Evolutionary conservation across 2,113 vertebrate species (phyloP).

Genomic region (Gracilinanus agilis): DNA sequence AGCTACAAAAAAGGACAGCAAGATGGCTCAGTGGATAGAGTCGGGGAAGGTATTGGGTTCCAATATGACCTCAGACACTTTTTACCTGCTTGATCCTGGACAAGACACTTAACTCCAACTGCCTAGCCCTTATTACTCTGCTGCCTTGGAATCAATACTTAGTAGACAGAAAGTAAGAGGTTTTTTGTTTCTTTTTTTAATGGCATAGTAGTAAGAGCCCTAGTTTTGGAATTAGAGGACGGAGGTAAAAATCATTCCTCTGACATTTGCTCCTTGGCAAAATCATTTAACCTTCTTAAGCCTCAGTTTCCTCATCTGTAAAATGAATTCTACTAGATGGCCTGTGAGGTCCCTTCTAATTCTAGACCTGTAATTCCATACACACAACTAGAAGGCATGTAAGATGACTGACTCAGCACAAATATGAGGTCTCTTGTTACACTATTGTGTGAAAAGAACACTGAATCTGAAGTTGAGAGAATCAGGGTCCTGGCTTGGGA

Average conservation of each 20-base stretch:
- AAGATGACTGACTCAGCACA: not conserved
- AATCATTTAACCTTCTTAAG: not conserved
- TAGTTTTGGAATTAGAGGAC: not conserved
- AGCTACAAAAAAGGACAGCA: too few relatives aligned
- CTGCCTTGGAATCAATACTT: too few relatives aligned
- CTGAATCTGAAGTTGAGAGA: not conserved
- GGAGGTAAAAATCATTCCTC: not conserved
- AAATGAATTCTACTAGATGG: not conserved
- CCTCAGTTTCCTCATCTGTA: not conserved
- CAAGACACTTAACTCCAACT: too few relatives aligned
- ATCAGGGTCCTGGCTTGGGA: not conserved
- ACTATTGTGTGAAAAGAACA: not conserved
- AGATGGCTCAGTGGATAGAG: too few relatives aligned
- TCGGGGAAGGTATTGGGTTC: too few relatives aligned
- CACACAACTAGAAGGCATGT: not conserved
- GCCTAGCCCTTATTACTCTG: too few relatives aligned
- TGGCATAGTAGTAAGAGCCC: not conserved
- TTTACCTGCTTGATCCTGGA: too few relatives aligned
- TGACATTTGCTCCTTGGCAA: not conserved
- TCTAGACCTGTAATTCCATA: not conserved
- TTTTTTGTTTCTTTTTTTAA: too few relatives aligned
- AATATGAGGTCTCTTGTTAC: not conserved
- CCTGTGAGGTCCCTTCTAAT: not conserved
- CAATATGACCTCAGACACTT: too few relatives aligned
- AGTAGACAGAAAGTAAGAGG: too few relatives aligned